Base-by-base conservation (phyloP, 2,888 invertebrate genomes). In the Incurvaria masculella region DNA sequence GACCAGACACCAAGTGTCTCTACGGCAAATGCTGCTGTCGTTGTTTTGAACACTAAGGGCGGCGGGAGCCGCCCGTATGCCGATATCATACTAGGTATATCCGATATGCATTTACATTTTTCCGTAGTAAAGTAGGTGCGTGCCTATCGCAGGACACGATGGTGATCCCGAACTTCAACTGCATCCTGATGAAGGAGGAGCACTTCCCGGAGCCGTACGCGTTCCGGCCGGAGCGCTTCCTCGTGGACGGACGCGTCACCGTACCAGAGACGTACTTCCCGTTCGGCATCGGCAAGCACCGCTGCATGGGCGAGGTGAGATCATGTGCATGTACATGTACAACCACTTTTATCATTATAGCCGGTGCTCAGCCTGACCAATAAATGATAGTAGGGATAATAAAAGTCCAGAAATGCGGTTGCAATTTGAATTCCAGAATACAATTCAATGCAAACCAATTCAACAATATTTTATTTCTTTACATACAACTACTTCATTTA, bases 261-360 rank as follows among this genome's bases (percentile, higher is more conserved):
- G 61, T 85, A 1, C 88, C 88, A 0, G 88, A 89, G 17, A 78
- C 81, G 40, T 91, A 84, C 60, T 81, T 88, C 55, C 92, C 92
- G 0, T 93, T 93, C 59, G 90, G 91, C 16, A 70, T 86, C 46
- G 88, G 89, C 0, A 88, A 86, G 57, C 89, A 88, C 61, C 84
- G 91, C 46, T 93, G 93, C 60, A 83, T 92, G 83, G 93, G 92
- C 1, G 92, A 93, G 60, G 65, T n/a, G n/a, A n/a, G n/a, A n/a
- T n/a, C n/a, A n/a, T n/a, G n/a, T n/a, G n/a, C n/a, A n/a, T n/a
- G n/a, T n/a, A n/a, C n/a, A n/a, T n/a, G n/a, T n/a, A n/a, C n/a
- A n/a, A n/a, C n/a, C n/a, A n/a, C n/a, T n/a, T n/a, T n/a, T n/a
- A n/a, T n/a, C n/a, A n/a, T n/a, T n/a, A n/a, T n/a, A n/a, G n/a